Evolutionary conservation across 2,888 invertebrate genomes (phyloP).

Genomic region (Habrosyne pyritoides): DNA sequence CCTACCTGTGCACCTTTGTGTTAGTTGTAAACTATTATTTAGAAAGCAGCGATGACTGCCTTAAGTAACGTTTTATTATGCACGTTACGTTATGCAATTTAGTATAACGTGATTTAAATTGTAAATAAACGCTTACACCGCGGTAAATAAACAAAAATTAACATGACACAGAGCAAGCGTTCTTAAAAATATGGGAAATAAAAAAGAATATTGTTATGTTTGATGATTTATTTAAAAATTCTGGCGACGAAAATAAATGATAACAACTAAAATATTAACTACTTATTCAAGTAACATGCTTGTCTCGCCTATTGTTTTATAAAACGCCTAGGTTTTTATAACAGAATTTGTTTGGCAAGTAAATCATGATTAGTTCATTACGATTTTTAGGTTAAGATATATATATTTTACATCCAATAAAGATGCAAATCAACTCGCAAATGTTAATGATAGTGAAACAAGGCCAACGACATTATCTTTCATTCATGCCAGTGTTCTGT

Average conservation of each 20-base stretch:
- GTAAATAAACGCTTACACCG: not conserved
- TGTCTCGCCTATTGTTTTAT: no score
- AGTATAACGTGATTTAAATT: not conserved
- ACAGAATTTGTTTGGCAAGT: no score
- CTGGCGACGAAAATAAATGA: no score
- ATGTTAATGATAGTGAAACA: conserved; percentile 21
- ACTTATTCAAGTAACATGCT: no score
- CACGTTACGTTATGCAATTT: not conserved
- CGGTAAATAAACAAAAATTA: not conserved
- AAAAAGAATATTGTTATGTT: no score
- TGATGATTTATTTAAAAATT: no score
- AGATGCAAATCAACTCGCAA: not conserved
- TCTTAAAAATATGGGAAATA: no score
- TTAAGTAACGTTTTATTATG: not conserved
- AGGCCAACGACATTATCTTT: conserved; percentile 52
- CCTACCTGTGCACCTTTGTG: not conserved
- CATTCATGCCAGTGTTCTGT: conserved; percentile 49
- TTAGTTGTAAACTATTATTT: not conserved
- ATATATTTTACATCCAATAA: not conserved
- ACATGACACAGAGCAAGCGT: no score
- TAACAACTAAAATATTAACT: no score
- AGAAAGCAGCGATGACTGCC: not conserved
- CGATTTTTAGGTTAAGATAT: no score
- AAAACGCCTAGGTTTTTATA: no score
- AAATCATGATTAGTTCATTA: no score